These are phyloP conservation scores for Dicrurus megarhynchus DNA, from an alignment of 2,113 vertebrate species.

Conservation along the genomic window DNA sequence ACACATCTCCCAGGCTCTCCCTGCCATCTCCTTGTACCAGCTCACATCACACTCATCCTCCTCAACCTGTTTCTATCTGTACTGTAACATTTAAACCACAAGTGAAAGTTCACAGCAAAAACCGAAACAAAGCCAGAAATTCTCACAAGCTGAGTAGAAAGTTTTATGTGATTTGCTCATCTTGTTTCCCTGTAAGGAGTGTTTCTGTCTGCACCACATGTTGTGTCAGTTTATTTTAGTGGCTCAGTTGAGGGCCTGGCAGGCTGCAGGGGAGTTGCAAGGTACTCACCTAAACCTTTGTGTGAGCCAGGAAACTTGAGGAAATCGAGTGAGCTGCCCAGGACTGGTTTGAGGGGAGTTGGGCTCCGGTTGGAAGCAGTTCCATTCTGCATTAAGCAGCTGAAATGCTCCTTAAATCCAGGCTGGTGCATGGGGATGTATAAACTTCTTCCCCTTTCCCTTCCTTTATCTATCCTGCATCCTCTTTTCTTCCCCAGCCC, in stretches of 20 bases:
- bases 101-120: not conserved
- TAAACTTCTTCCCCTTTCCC: not conserved
- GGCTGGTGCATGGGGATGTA: not conserved
- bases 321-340: not conserved
- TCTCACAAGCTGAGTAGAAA: not conserved
- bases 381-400: not conserved
- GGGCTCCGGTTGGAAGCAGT: not conserved
- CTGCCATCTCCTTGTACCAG: not conserved
- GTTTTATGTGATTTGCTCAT: not conserved
- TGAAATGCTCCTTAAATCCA: not conserved
- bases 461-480: not conserved
- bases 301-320: not conserved
- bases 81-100: not conserved
- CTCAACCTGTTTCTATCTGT: not conserved
- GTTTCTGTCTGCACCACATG: not conserved
- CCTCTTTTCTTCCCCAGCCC: not conserved
- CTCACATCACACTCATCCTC: not conserved
- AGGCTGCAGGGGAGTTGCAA: not conserved
- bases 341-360: not conserved
- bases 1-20: not conserved
- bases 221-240: not conserved
- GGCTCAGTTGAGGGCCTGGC: not conserved
- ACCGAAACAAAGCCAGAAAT: not conserved
- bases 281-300: not conserved
- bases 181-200: not conserved